Conservation (phyloP, 92 coral and sea anemone genomes). For the Actinernus sp. region DNA sequence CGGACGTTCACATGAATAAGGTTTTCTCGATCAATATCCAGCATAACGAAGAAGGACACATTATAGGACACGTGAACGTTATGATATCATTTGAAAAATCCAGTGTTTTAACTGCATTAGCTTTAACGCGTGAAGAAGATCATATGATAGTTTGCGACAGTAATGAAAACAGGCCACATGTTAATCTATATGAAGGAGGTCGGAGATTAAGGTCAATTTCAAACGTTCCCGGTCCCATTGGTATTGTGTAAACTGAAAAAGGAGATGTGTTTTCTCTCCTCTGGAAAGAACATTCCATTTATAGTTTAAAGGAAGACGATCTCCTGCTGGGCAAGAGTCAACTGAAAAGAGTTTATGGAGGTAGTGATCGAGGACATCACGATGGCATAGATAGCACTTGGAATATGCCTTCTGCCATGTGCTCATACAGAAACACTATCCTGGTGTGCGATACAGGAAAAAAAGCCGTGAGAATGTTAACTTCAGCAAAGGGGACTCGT, state of each 20-base stretch:
- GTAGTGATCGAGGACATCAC: slow-evolving; percentile 15
- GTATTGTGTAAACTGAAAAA: slow-evolving; percentile 42
- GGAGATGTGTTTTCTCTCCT: slow-evolving; percentile 41
- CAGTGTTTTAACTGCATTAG: slow-evolving; percentile 29
- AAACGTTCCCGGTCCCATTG: slow-evolving; percentile 35
- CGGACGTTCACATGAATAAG: slow-evolving; percentile 31
- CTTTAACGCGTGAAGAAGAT: slow-evolving; percentile 37
- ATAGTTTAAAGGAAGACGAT: slow-evolving; percentile 24
- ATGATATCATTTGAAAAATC: slow-evolving; percentile 16
- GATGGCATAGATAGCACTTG: slow-evolving; percentile 43
- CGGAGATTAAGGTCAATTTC: slow-evolving; percentile 15
- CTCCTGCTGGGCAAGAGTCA: not conserved
- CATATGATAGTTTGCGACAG: slow-evolving; percentile 39
- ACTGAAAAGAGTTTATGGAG: slow-evolving; percentile 13
- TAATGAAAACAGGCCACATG: slow-evolving; percentile 14
- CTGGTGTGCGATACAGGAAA: slow-evolving; percentile 62
- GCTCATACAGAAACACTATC: slow-evolving; percentile 28
- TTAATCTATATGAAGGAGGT: too few species aligned
- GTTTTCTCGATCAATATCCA: not conserved
- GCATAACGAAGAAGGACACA: slow-evolving; percentile 1
- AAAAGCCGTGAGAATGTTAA: slow-evolving; percentile 48
- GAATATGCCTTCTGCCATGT: slow-evolving; percentile 44
- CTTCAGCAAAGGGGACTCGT: slow-evolving; percentile 53
- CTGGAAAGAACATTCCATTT: slow-evolving; percentile 47
- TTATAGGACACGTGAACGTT: slow-evolving; percentile 2